A percentile compares a stretch with the other conserved stretches of the same genome.
phyloP scores from a whole-genome alignment of 2,797 vertebrate genomes.

The Pipistrellus nathusii region DNA sequence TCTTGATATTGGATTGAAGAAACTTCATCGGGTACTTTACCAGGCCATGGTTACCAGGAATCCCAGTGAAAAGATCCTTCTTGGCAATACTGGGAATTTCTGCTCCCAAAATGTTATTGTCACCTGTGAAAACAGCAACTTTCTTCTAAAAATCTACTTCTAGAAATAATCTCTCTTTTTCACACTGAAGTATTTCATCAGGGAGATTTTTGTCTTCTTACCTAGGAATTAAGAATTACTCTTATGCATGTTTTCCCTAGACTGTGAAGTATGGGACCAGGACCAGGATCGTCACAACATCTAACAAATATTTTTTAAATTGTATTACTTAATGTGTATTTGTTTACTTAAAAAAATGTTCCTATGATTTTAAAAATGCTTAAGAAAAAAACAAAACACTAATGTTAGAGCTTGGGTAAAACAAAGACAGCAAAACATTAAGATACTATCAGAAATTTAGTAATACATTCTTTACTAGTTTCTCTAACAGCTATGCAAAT shows the following conservation, averaged over 20 bases:
- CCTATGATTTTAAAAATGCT: not conserved
- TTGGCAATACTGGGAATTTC: not conserved
- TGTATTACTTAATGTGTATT: not conserved
- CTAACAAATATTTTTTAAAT: conserved; percentile 1
- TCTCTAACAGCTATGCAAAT: not conserved
- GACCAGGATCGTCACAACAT: not conserved
- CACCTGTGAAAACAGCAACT: not conserved
- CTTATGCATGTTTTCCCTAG: not conserved
- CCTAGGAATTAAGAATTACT: not conserved
- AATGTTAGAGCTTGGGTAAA: not conserved
- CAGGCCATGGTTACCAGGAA: not conserved
- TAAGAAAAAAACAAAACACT: not conserved
- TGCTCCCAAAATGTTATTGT: not conserved
- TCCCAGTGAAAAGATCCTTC: not conserved
- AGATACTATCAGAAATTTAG: not conserved
- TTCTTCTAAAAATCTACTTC: not conserved
- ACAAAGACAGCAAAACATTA: not conserved
- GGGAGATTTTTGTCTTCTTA: not conserved
- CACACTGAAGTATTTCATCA: not conserved
- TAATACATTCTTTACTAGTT: not conserved
- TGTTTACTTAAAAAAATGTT: conserved; percentile 12
- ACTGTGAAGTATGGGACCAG: not conserved
- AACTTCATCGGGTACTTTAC: not conserved
- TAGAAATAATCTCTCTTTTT: not conserved
- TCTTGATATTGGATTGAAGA: conserved; percentile 31